Evolutionary conservation across 1,140 invertebrate species (phyloP).

Genomic region (Acromyrmex charruanus): DNA sequence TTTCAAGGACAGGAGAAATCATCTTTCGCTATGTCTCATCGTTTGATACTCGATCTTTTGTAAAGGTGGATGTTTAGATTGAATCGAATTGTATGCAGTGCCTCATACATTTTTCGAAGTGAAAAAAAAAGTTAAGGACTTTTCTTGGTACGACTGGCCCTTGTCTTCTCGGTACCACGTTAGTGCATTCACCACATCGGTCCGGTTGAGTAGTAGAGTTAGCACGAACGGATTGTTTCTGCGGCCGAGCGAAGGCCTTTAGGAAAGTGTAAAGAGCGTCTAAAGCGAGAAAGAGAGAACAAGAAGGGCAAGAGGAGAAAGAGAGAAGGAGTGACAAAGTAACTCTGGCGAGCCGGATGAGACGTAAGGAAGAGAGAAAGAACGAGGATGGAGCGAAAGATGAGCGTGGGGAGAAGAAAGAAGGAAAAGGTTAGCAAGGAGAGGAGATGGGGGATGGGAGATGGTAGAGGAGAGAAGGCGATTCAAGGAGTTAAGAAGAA

Average conservation of each 20-base stretch:
- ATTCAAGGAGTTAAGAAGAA: conserved; percentile 67
- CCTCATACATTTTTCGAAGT: conserved; percentile 16
- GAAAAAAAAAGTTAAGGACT: conserved; percentile 39
- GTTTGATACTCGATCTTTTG: background rate
- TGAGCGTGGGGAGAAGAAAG: conserved; percentile 29
- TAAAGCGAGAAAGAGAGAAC: conserved; percentile 26
- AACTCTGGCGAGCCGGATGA: conserved; percentile 42
- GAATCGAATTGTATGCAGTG: conserved; percentile 14
- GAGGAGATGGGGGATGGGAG: conserved; percentile 42
- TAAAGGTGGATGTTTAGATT: background rate
- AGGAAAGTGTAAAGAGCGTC: conserved; percentile 75
- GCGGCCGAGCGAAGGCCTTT: conserved; percentile 61
- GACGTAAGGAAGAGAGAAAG: conserved; percentile 40
- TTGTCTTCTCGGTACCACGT: conserved; percentile 43
- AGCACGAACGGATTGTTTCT: conserved; percentile 76
- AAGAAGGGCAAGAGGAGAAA: conserved; percentile 5
- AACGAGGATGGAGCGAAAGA: conserved; percentile 51
- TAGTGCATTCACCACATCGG: conserved; percentile 36
- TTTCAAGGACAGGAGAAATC: conserved; percentile 3
- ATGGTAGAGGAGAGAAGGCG: conserved; percentile 51
- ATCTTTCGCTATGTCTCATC: background rate
- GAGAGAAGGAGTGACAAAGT: conserved; percentile 50
- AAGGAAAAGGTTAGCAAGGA: conserved; percentile 47
- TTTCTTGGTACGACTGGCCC: conserved; percentile 43
- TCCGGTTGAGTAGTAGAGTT: conserved; percentile 62